Percentiles rank a stretch among this genome's conserved stretches.
These are phyloP conservation scores for Acrocephalus arundinaceus DNA, from an alignment of 2,113 vertebrate species.

Conservation along the genomic window DNA sequence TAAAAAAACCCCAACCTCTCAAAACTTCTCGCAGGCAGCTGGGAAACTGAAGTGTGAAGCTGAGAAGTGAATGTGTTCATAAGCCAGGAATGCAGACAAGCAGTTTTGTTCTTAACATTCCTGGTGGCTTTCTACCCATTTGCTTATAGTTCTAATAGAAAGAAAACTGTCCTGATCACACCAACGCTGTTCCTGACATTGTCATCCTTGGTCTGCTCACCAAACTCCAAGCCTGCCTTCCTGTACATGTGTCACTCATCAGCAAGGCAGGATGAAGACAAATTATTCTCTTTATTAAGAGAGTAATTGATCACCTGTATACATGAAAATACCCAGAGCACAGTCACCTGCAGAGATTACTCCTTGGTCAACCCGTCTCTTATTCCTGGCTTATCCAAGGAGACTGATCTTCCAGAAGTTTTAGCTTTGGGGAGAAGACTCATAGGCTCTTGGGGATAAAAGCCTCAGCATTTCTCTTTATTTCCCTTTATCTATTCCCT, in stretches of 20 bases:
- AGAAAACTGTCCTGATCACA: background rate
- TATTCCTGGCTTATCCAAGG: background rate
- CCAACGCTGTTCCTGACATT: background rate
- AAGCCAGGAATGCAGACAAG: background rate
- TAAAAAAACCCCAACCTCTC: background rate
- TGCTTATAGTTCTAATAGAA: background rate
- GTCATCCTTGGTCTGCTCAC: background rate
- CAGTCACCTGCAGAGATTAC: background rate
- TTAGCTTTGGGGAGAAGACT: background rate
- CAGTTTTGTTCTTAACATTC: background rate
- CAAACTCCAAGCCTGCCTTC: background rate
- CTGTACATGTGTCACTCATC: background rate
- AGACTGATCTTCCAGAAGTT: background rate
- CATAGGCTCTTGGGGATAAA: background rate
- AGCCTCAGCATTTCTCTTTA: background rate
- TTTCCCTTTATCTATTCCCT: background rate
- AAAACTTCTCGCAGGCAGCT: background rate
- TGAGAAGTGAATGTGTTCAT: background rate
- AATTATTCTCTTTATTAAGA: background rate
- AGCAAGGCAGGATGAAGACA: background rate
- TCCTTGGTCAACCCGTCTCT: background rate
- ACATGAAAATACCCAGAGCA: background rate
- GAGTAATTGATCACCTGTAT: background rate
- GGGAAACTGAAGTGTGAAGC: background rate
- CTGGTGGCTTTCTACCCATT: background rate